A percentile compares a stretch with the other conserved stretches of the same genome.
Conservation (phyloP, 2,113 vertebrate species). For the Phaethon lepturus region DNA sequence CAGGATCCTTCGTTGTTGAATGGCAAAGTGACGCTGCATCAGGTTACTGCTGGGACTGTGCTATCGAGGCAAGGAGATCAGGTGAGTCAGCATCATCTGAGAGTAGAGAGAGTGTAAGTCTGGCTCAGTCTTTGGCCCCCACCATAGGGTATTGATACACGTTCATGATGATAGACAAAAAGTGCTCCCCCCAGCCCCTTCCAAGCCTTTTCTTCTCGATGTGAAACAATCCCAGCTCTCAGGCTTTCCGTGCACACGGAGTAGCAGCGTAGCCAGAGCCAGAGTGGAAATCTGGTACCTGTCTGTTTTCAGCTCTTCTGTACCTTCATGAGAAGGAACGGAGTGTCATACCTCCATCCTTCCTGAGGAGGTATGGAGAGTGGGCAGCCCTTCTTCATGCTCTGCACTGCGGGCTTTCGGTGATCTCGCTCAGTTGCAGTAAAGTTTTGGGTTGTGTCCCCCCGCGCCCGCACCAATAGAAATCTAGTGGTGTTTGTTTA, state of each 20-base stretch:
- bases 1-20: constrained; percentile 87
- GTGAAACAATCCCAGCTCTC: background rate
- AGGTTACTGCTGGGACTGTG: constrained; percentile 87
- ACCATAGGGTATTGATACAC: background rate
- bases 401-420: fast-evolving
- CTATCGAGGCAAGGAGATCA: constrained; percentile 92
- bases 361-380: fast-evolving
- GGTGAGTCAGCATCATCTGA: constrained; percentile 74
- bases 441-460: background rate
- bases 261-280: background rate
- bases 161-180: background rate
- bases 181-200: background rate
- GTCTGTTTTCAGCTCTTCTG: background rate
- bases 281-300: background rate
- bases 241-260: fast-evolving
- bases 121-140: background rate
- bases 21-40: constrained; percentile 86
- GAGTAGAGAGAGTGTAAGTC: fast-evolving
- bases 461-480: too few relatives aligned
- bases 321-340: background rate
- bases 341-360: background rate
- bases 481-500: background rate
- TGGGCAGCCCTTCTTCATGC: background rate
- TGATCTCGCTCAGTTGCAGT: background rate
- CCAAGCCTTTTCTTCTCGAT: fast-evolving